phyloP scores from a whole-genome alignment of 1,140 invertebrate genomes.

The Magallana angulata region DNA sequence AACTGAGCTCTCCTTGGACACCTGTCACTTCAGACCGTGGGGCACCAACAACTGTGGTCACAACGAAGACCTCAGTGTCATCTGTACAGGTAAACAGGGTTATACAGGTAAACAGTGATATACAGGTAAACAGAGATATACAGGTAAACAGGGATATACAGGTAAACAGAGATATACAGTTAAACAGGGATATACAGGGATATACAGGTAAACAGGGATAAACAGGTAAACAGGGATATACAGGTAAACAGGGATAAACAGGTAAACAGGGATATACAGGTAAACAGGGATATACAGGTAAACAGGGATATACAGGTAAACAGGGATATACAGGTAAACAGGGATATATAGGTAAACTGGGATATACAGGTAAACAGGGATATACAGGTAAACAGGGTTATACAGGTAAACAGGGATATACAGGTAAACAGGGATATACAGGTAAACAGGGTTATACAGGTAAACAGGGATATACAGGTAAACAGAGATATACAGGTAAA shows the following conservation, averaged over 20 bases:
- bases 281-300: slow-evolving; percentile 42
- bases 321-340: slow-evolving; percentile 28
- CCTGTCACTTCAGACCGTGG: slow-evolving; percentile 55
- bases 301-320: slow-evolving; percentile 38
- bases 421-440: slow-evolving; percentile 38
- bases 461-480: slow-evolving; percentile 40
- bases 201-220: slow-evolving; percentile 34
- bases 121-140: too few relatives aligned
- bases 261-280: slow-evolving; percentile 39
- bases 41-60: slow-evolving; percentile 61
- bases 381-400: slow-evolving; percentile 31
- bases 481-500: slow-evolving; percentile 35
- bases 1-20: slow-evolving; percentile 81
- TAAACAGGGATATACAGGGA: neutral
- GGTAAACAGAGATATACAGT: slow-evolving; percentile 39
- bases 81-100: slow-evolving; percentile 49
- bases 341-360: slow-evolving; percentile 24
- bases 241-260: slow-evolving; percentile 39
- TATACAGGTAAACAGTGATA: too few relatives aligned
- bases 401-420: slow-evolving; percentile 40
- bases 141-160: neutral
- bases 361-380: slow-evolving; percentile 31
- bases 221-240: slow-evolving; percentile 41
- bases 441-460: slow-evolving; percentile 38
- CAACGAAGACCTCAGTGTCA: slow-evolving; percentile 59